Base-by-base conservation (phyloP, 2,888 invertebrate species). In the Polymixis lichenea region DNA sequence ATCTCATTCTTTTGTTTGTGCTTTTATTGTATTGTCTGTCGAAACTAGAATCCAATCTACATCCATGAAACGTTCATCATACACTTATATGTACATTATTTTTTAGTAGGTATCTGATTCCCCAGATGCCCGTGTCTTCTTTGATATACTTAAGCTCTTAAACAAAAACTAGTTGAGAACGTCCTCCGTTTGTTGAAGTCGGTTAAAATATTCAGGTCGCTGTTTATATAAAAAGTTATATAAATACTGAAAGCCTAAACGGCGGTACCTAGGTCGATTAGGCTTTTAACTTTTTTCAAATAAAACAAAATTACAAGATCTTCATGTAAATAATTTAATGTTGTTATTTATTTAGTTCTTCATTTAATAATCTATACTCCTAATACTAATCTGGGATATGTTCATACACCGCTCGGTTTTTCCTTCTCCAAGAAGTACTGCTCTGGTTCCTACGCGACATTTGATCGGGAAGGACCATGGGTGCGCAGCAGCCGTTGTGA, bases 281-380 rank as follows among this genome's bases (percentile, higher is more conserved):
- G 38, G 38, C 38, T 38, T 38, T 38, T 38, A 38, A 38, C 38
- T n/a, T 28, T 49, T 32, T 19, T 0, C 53, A 56, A 71, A 69
- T 19, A 38, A 28, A 72, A 56, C 22, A 65, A 65, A 32, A 70
- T 4, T 46, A 56, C 4, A 56, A 11, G 1, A 25, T 25, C 11
- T 22, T 73, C 5, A 49, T 22, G 49, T 15, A 0, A 53, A 46
- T 69, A 38, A 55, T 80, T 55, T 51, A 46, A 74, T 75, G 15
- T 32, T 32, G 56, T 28, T 25, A 17, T 8, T 17, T 58, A 28
- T 19, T 60, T 25, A 9, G 25, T 60, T 46, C 7, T 65, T 17
- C 3, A 28, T 28, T 56, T 22, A 11, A 32, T 28, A 0, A n/a
- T 56, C 13, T 28, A 53, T 53, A 46, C 28, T 32, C 32, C 56